phyloP scores from a whole-genome alignment of 2,113 vertebrate genomes.

The Engraulis encrasicolus region DNA sequence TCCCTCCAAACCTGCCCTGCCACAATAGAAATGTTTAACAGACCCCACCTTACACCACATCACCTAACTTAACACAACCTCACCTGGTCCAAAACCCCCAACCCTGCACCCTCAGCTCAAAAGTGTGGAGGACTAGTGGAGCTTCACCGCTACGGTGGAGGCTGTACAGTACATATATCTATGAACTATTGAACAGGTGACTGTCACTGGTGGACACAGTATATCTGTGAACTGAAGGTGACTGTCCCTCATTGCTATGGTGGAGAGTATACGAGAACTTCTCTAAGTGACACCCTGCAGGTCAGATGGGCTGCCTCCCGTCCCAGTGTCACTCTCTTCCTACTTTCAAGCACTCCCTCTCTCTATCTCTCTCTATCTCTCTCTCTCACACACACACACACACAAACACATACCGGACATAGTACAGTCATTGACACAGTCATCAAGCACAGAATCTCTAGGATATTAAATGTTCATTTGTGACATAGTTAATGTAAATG shows the following conservation, averaged over 20 bases:
- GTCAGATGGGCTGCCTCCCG: not conserved
- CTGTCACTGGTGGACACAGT: too few species aligned
- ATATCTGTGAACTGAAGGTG: not conserved
- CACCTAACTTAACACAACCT: too few species aligned
- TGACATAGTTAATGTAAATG: slow-evolving; percentile 40
- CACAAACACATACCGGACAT: not conserved
- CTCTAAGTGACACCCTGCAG: not conserved
- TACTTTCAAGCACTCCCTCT: not conserved
- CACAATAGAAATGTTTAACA: not conserved
- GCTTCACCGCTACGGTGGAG: not conserved
- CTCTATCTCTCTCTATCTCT: too few species aligned
- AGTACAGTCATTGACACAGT: not conserved
- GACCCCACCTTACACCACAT: too few species aligned
- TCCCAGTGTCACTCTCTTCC: not conserved
- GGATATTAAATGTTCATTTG: slow-evolving; percentile 25
- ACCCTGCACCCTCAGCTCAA: not conserved
- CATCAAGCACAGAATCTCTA: not conserved
- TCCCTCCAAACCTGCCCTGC: not conserved
- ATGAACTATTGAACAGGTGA: slow-evolving; percentile 1
- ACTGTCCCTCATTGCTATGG: too few species aligned
- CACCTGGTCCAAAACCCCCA: not conserved
- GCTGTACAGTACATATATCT: too few species aligned
- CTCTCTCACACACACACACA: too few species aligned
- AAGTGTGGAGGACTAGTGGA: not conserved
- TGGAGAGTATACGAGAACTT: too few species aligned